These are phyloP conservation scores for Accipiter virgatus DNA, from an alignment of 2,113 vertebrate species.

Conservation along the genomic window DNA sequence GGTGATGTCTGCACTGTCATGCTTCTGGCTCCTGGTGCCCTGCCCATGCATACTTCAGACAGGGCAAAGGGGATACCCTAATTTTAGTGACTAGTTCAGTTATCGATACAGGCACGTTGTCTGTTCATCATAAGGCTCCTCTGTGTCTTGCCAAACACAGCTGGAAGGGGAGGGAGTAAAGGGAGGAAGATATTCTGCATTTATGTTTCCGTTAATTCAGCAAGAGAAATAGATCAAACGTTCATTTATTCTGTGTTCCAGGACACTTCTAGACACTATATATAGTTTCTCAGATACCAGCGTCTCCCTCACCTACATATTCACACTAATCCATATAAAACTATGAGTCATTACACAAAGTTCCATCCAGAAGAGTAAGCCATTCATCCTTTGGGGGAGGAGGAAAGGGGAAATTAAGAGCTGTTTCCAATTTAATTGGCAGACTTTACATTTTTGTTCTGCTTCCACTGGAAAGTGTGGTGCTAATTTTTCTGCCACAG, in stretches of 20 bases:
- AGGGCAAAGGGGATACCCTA: neutral
- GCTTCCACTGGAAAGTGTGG: slow-evolving; percentile 56
- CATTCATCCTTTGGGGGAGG: slow-evolving; percentile 44
- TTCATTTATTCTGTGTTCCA: slow-evolving; percentile 2
- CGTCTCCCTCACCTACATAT: slow-evolving; percentile 53
- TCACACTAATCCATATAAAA: slow-evolving; percentile 58
- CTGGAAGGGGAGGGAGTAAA: neutral
- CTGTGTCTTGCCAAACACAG: neutral
- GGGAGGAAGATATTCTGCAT: neutral
- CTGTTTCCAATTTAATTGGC: slow-evolving; percentile 66
- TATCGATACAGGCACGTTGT: neutral
- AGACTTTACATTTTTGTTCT: slow-evolving; percentile 63
- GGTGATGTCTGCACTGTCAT: neutral
- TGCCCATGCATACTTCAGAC: accelerated
- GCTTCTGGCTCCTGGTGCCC: neutral
- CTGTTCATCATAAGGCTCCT: neutral
- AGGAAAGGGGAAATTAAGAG: slow-evolving; percentile 59
- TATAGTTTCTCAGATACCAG: slow-evolving; percentile 42
- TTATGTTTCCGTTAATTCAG: slow-evolving; percentile 11
- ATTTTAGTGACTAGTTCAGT: neutral
- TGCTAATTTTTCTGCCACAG: slow-evolving; percentile 51
- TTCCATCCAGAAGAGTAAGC: slow-evolving; percentile 60
- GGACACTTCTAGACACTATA: slow-evolving; percentile 49
- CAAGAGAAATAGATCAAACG: slow-evolving; percentile 1
- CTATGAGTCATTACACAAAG: slow-evolving; percentile 57